phyloP scores from a whole-genome alignment of 2,888 invertebrate genomes.

The Chouioia cunea region DNA sequence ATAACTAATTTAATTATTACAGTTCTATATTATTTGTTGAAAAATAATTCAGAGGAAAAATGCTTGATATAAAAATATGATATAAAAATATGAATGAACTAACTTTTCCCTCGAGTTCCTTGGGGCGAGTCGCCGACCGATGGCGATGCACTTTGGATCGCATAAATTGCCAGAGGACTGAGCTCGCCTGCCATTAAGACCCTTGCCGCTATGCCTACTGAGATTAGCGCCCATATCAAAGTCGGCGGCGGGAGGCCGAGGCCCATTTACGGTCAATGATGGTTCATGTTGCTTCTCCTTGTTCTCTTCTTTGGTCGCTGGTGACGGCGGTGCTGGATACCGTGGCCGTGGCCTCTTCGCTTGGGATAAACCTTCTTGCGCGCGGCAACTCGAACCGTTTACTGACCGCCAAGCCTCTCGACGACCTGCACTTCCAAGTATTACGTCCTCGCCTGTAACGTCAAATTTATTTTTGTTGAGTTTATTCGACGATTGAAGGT shows the following conservation, averaged over 20 bases:
- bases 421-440: conserved; percentile 49
- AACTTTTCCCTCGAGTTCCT: conserved; percentile 62
- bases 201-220: conserved; percentile 80
- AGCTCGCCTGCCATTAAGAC: conserved; percentile 79
- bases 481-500: no score
- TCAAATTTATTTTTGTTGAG: background rate
- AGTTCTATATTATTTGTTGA: no score
- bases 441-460: conserved; percentile 63
- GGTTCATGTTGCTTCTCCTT: conserved; percentile 58
- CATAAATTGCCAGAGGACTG: conserved; percentile 83
- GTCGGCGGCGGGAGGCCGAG: background rate
- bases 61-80: no score
- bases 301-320: conserved; percentile 52
- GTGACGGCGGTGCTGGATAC: conserved; percentile 46
- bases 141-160: conserved; percentile 70
- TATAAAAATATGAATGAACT: conserved; percentile 6
- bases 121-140: conserved; percentile 64
- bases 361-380: conserved; percentile 46
- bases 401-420: conserved; percentile 52
- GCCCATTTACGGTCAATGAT: conserved; percentile 20
- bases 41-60: no score
- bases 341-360: conserved; percentile 49
- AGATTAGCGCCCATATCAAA: conserved; percentile 82
- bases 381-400: conserved; percentile 55
- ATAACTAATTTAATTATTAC: no score